Conservation (phyloP, 2,113 vertebrate genomes). For the Protobothrops mucrosquamatus region DNA sequence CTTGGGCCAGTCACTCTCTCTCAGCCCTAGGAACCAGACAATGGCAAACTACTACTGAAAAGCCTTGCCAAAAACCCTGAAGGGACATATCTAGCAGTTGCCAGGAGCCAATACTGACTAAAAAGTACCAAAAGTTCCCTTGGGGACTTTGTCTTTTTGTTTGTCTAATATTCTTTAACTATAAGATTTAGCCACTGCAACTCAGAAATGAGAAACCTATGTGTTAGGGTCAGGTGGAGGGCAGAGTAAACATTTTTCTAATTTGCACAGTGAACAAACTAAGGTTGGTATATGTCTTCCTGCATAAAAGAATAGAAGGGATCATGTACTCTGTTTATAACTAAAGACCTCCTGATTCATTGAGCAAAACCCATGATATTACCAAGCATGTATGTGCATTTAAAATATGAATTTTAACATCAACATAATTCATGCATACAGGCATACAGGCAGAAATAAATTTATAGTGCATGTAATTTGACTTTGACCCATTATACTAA, state of each 20-base stretch:
- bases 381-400: conserved; percentile 42
- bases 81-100: background rate
- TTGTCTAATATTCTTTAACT: background rate
- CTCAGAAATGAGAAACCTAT: background rate
- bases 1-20: background rate
- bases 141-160: background rate
- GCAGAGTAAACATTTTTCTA: background rate
- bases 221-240: background rate
- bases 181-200: background rate
- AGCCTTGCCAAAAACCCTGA: background rate
- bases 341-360: conserved; percentile 40
- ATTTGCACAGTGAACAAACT: background rate
- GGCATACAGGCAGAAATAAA: conserved; percentile 14
- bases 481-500: conserved; percentile 22
- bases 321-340: conserved; percentile 63
- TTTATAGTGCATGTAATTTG: conserved; percentile 1
- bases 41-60: background rate
- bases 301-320: conserved; percentile 49
- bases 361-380: conserved; percentile 20
- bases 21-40: background rate
- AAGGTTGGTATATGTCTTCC: background rate
- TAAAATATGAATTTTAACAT: background rate
- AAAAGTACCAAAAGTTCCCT: background rate
- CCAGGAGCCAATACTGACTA: background rate
- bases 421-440: conserved; percentile 44